Conservation (phyloP, 2,888 invertebrate genomes). For the Drosophila testacea region DNA sequence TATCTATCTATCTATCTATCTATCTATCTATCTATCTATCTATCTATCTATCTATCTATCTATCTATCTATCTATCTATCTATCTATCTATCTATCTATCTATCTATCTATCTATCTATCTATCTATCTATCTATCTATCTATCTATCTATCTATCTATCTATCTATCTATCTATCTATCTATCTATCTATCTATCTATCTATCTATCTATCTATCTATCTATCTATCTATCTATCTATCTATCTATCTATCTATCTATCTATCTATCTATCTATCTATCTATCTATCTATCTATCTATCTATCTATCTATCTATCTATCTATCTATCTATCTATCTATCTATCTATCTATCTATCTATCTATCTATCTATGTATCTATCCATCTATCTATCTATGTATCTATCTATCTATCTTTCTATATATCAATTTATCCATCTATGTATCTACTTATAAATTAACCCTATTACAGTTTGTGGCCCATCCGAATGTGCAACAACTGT, state of each 20-base stretch:
- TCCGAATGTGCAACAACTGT: constrained; percentile 97
- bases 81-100: too few relatives aligned
- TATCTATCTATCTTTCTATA: not conserved
- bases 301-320: not conserved
- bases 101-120: too few relatives aligned
- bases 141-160: too few relatives aligned
- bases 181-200: not conserved
- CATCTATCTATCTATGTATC: not conserved
- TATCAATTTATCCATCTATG: not conserved
- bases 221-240: not conserved
- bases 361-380: not conserved
- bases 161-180: too few relatives aligned
- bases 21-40: too few relatives aligned
- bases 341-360: not conserved
- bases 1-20: too few relatives aligned
- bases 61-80: too few relatives aligned
- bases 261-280: too few relatives aligned
- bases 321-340: not conserved
- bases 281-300: too few relatives aligned
- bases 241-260: too few relatives aligned
- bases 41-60: too few relatives aligned
- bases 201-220: not conserved
- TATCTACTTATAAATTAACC: not conserved
- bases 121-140: too few relatives aligned
- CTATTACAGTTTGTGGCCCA: constrained; percentile 96